These are phyloP conservation scores for Notothenia rossii DNA, from an alignment of 2,113 vertebrate genomes.

Conservation along the genomic window DNA sequence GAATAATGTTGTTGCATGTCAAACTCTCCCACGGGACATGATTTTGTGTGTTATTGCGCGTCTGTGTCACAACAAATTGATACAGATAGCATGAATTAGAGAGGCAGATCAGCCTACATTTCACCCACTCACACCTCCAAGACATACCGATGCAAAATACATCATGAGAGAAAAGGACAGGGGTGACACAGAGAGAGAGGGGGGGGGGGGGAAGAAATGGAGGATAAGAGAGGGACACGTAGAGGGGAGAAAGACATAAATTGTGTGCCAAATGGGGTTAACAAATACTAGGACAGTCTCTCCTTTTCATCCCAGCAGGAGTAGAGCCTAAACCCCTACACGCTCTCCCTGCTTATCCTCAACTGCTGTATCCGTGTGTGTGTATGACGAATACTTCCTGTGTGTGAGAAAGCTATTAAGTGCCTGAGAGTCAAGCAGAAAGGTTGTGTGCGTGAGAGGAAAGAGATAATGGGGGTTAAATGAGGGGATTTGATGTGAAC, in stretches of 20 bases:
- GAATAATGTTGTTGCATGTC: slow-evolving; percentile 38
- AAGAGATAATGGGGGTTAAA: slow-evolving; percentile 53
- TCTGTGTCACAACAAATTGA: slow-evolving; percentile 54
- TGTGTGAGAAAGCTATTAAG: slow-evolving; percentile 29
- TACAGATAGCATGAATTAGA: slow-evolving; percentile 55
- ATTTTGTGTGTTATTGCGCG: not conserved
- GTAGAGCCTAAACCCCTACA: slow-evolving; percentile 41
- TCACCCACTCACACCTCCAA: slow-evolving; percentile 40
- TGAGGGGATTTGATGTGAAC: slow-evolving; percentile 30
- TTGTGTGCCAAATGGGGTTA: slow-evolving; percentile 11
- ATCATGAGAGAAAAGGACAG: slow-evolving; percentile 29
- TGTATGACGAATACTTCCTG: not conserved
- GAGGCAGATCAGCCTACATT: slow-evolving; percentile 41
- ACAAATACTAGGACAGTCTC: slow-evolving; percentile 7
- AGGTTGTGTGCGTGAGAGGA: slow-evolving; percentile 21
- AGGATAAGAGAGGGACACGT: slow-evolving; percentile 9
- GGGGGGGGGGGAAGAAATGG: slow-evolving; percentile 2
- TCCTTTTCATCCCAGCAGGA: slow-evolving; percentile 54
- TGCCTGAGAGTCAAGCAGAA: slow-evolving; percentile 21
- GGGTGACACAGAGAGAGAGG: slow-evolving; percentile 4
- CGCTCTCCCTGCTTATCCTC: slow-evolving; percentile 44
- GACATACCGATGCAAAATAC: slow-evolving; percentile 29
- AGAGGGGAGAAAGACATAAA: slow-evolving; percentile 8
- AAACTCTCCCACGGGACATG: slow-evolving; percentile 31
- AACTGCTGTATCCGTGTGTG: slow-evolving; percentile 23